Base-by-base conservation (phyloP, 2,113 vertebrate genomes). In the Diadophis punctatus region DNA sequence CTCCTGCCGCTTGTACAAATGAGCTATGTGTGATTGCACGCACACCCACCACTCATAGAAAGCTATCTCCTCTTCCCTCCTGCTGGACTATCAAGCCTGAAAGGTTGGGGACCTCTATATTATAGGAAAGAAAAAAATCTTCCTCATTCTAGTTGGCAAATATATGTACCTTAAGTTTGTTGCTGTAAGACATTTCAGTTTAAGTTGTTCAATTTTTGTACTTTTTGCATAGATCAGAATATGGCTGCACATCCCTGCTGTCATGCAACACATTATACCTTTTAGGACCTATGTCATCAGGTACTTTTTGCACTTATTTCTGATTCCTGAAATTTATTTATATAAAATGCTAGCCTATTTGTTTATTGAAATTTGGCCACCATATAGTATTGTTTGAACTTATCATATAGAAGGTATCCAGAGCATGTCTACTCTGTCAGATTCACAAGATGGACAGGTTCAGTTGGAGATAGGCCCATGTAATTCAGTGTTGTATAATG, bases 211-310 rank as follows among this genome's bases (percentile, higher is more conserved):
- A 90, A 20, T 51, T 8, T 96, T 43, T 96, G 34, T 96, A 94
- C 97, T 93, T 96, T 90, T 89, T 93, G 95, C 97, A 52, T 97
- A 99, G 99, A 99, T 99, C 97, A 98, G 99, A 97, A 99, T 99
- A 98, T 99, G 99, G 99, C 97, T 99, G 94, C 99, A 99, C 98
- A 99, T 99, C 95, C 99, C 99, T 94, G 99, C 99, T 92, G 99
- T 99, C 96, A 99, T 99, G 99, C 99, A 99, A 97, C 99, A 99
- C 96, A 99, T 99, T 97, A 99, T 99, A 95, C 99, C 99, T 85
- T 99, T 99, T 97, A 99, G 99, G 96, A 99, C 99, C 51, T 99
- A 98, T 0, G 99, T 99, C 94, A 99, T 99, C 97, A 99, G 99
- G 99, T 99, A 97, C 97, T 95, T 94, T 92, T 95, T 93, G 85